These are phyloP conservation scores for Anthoptus insignis DNA, from an alignment of 2,888 invertebrate species.

Conservation along the genomic window DNA sequence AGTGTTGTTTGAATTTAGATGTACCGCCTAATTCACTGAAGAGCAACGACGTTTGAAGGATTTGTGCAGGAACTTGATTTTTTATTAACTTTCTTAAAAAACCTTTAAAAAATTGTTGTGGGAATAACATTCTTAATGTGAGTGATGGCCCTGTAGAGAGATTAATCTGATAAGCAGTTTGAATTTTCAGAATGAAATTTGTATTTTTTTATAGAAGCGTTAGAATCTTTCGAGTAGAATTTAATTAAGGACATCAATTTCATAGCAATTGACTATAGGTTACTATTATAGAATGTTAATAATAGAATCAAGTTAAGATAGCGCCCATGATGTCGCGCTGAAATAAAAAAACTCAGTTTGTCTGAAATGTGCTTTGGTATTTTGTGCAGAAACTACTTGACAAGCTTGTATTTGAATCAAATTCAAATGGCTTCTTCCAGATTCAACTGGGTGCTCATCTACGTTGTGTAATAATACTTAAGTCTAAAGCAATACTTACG, in stretches of 20 bases:
- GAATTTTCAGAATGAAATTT: too few relatives aligned
- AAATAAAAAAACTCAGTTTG: neutral
- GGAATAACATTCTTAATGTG: too few relatives aligned
- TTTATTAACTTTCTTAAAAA: conserved; percentile 7
- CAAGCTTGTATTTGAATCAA: conserved; percentile 41
- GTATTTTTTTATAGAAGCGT: too few relatives aligned
- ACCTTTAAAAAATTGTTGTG: too few relatives aligned
- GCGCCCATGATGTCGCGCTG: conserved; percentile 24
- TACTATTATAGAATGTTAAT: too few relatives aligned
- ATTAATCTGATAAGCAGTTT: too few relatives aligned
- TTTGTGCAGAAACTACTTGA: conserved; percentile 29
- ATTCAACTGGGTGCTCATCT: conserved; percentile 49
- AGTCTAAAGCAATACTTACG: conserved; percentile 76
- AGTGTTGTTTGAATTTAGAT: conserved; percentile 33
- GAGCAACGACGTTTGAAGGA: conserved; percentile 27
- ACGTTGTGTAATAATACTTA: conserved; percentile 55
- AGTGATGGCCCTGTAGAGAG: too few relatives aligned
- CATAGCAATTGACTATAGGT: neutral
- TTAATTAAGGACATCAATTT: neutral
- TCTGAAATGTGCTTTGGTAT: conserved; percentile 16
- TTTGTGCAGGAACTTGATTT: conserved; percentile 13
- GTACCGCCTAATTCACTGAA: conserved; percentile 61
- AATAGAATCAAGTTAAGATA: conserved; percentile 8
- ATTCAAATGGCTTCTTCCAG: conserved; percentile 20
- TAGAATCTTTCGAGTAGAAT: too few relatives aligned